phyloP scores from a whole-genome alignment of 2,888 invertebrate species.

The Ennomos erosarius region DNA sequence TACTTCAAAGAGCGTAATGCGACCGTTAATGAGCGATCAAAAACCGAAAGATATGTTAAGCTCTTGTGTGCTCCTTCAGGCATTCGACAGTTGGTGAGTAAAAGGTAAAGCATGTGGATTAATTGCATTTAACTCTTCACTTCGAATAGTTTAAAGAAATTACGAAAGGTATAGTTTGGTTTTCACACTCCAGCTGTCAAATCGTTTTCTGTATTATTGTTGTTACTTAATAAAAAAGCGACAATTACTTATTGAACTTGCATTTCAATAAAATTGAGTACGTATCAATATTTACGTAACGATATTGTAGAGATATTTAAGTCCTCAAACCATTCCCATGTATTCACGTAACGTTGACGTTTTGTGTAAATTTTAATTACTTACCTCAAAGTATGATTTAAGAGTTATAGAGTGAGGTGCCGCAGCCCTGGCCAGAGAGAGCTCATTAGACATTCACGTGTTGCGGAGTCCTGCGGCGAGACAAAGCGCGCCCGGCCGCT shows the following conservation, averaged over 20 bases:
- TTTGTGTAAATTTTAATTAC: too few relatives aligned
- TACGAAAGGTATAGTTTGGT: slow-evolving; percentile 7
- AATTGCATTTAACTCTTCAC: slow-evolving; percentile 18
- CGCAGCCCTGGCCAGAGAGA: slow-evolving; percentile 53
- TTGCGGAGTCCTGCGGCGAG: slow-evolving; percentile 42
- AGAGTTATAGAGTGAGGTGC: slow-evolving; percentile 13
- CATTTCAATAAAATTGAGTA: too few relatives aligned
- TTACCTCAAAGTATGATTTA: too few relatives aligned
- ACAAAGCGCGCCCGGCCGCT: slow-evolving; percentile 43
- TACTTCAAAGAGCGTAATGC: slow-evolving; percentile 51
- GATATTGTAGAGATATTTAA: too few relatives aligned
- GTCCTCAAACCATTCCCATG: too few relatives aligned
- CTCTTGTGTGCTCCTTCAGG: slow-evolving; percentile 19
- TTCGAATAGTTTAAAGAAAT: slow-evolving; percentile 7
- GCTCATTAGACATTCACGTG: slow-evolving; percentile 69
- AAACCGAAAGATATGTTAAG: slow-evolving; percentile 29
- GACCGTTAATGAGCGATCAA: slow-evolving; percentile 54
- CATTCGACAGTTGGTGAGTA: slow-evolving; percentile 29
- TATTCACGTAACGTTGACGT: too few relatives aligned
- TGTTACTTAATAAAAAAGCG: too few relatives aligned
- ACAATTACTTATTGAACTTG: too few relatives aligned
- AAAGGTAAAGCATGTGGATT: slow-evolving; percentile 24
- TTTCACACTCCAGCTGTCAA: slow-evolving; percentile 4
- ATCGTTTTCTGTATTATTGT: too few relatives aligned
- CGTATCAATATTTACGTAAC: too few relatives aligned